phyloP scores from a whole-genome alignment of 2,888 invertebrate species.

The Drosophila colorata region DNA sequence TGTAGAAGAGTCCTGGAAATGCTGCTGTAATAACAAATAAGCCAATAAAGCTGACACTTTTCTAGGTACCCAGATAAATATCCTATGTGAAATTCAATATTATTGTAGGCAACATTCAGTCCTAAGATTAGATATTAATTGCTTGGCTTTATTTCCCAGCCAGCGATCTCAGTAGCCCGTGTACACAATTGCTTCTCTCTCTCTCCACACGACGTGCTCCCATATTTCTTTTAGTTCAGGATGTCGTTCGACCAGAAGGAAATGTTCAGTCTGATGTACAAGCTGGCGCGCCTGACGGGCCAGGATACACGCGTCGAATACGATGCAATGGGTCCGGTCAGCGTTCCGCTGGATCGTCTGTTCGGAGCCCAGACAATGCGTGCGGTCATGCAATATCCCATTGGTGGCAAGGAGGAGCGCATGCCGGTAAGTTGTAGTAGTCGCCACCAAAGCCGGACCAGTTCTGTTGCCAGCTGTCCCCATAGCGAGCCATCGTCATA shows the following conservation, averaged over 20 bases:
- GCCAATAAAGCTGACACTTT: conserved; percentile 39
- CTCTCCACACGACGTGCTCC: background rate
- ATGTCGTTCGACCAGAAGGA: conserved; percentile 74
- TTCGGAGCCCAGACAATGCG: conserved; percentile 98
- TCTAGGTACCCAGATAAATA: background rate
- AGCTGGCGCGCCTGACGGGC: conserved; percentile 50
- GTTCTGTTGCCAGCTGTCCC: background rate
- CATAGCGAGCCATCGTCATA: conserved; percentile 92
- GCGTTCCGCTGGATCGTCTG: conserved; percentile 94
- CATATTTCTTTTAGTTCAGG: conserved; percentile 11
- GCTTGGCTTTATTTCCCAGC: background rate
- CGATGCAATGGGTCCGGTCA: conserved; percentile 96
- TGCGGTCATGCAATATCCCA: conserved; percentile 96
- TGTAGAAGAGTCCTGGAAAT: conserved; percentile 68
- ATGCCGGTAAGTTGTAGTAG: conserved; percentile 93
- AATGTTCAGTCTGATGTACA: conserved; percentile 64
- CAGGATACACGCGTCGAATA: conserved; percentile 86
- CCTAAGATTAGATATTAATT: background rate
- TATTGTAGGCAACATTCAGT: background rate
- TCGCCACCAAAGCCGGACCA: fast-evolving
- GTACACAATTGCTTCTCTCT: background rate
- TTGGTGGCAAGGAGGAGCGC: conserved; percentile 94
- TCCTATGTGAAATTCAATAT: too few species aligned
- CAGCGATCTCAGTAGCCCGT: conserved; percentile 19
- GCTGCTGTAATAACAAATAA: conserved; percentile 49